Evolutionary conservation across 2,113 vertebrate genomes (phyloP).

Genomic region (Myocastor coypus): DNA sequence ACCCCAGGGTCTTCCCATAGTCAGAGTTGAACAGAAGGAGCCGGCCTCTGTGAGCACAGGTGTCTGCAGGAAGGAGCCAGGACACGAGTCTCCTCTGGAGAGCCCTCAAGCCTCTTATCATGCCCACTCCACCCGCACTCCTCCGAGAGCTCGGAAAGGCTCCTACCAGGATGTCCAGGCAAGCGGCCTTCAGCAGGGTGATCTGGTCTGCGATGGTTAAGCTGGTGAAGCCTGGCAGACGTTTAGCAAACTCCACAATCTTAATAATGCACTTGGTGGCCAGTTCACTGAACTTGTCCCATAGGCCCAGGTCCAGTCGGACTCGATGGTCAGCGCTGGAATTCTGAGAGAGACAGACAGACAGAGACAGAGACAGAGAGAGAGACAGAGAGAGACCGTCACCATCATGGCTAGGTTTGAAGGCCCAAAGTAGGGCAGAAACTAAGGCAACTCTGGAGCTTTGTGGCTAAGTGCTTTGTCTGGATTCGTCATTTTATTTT

Average conservation of each 20-base stretch:
- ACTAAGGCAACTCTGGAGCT: constrained; percentile 37
- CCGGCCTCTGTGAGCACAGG: background rate
- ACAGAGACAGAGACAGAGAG: no score
- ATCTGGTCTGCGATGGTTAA: constrained; percentile 98
- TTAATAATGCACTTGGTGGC: constrained; percentile 99
- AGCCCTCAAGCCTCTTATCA: rapidly evolving
- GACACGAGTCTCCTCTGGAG: background rate
- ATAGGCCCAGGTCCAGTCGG: constrained; percentile 97
- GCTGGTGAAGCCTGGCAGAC: constrained; percentile 96
- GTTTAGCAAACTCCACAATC: constrained; percentile 99
- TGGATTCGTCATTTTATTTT: constrained; percentile 58
- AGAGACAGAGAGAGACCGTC: constrained; percentile 74
- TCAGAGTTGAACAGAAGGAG: background rate
- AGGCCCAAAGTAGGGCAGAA: background rate
- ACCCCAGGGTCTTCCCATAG: background rate
- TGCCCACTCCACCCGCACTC: rapidly evolving
- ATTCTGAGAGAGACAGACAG: constrained; percentile 91
- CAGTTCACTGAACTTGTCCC: constrained; percentile 99
- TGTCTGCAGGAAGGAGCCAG: background rate
- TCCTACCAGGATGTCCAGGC: constrained; percentile 97
- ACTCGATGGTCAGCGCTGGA: constrained; percentile 98
- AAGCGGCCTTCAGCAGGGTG: constrained; percentile 96
- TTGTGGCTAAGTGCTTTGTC: constrained; percentile 68
- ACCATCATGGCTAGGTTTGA: constrained; percentile 53
- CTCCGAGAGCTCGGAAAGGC: background rate